A percentile compares a stretch with the other conserved stretches of the same genome.
Conservation (phyloP, 2,113 vertebrate species). For the Holacanthus passer region DNA sequence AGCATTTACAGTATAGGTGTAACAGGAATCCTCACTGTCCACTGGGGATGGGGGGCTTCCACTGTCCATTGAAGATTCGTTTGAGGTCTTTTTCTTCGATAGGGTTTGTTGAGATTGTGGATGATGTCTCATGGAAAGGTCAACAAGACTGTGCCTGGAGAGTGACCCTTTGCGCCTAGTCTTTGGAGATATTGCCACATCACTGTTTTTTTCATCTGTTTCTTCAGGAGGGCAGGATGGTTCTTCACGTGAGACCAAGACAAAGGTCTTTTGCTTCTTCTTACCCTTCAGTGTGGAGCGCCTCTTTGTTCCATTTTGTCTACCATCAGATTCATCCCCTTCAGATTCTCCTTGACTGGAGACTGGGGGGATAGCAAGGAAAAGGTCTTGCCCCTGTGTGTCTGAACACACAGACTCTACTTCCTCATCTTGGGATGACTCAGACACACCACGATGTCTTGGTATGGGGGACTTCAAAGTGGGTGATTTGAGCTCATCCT, state of each 20-base stretch:
- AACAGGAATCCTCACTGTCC: slow-evolving; percentile 83
- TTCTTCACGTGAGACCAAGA: slow-evolving; percentile 73
- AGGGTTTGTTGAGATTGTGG: slow-evolving; percentile 47
- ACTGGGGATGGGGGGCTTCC: slow-evolving; percentile 76
- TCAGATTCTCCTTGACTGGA: slow-evolving; percentile 81
- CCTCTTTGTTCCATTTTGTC: slow-evolving; percentile 50
- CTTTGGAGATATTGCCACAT: slow-evolving; percentile 36
- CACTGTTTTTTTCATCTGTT: slow-evolving; percentile 38
- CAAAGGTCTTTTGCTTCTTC: slow-evolving; percentile 67
- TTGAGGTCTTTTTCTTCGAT: slow-evolving; percentile 67
- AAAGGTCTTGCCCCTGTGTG: slow-evolving; percentile 74
- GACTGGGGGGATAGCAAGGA: slow-evolving; percentile 72
- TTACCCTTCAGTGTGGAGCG: slow-evolving; percentile 55
- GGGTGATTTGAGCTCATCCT: slow-evolving; percentile 64
- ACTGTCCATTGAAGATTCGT: slow-evolving; percentile 56
- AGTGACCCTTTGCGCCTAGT: slow-evolving; percentile 47
- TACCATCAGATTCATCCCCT: slow-evolving; percentile 67
- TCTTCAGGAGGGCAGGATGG: slow-evolving; percentile 74
- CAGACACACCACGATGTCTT: slow-evolving; percentile 59
- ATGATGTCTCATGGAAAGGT: slow-evolving; percentile 59
- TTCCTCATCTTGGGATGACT: slow-evolving; percentile 82
- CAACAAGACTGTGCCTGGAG: slow-evolving; percentile 59
- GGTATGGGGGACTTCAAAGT: slow-evolving; percentile 54
- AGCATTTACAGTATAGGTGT: slow-evolving; percentile 76
- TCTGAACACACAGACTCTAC: slow-evolving; percentile 75